A percentile compares a stretch with the other conserved stretches of the same genome.
phyloP scores from a whole-genome alignment of 2,113 vertebrate genomes.

The Elanoides forficatus region DNA sequence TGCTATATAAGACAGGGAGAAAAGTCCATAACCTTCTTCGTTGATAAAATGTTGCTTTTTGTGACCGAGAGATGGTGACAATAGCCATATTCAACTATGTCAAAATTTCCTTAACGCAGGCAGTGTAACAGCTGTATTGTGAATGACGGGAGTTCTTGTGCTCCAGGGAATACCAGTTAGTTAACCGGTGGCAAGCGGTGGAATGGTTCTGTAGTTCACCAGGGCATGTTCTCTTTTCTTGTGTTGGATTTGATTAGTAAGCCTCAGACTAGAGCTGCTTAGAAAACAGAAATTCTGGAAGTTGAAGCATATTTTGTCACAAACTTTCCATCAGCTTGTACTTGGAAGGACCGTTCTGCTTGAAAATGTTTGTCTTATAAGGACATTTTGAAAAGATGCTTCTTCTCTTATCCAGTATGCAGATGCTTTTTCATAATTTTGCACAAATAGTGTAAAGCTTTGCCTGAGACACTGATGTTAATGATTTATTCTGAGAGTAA shows the following conservation, averaged over 20 bases:
- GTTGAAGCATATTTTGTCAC: not conserved
- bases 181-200: not conserved
- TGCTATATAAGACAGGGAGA: not conserved
- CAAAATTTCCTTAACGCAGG: accelerated
- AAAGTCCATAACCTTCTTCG: not conserved
- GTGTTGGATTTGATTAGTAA: not conserved
- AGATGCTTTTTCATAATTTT: not conserved
- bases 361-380: not conserved
- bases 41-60: not conserved
- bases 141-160: not conserved
- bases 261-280: not conserved
- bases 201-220: not conserved
- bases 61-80: not conserved
- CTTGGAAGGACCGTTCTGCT: not conserved
- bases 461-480: not conserved
- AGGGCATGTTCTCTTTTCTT: too few relatives aligned
- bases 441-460: not conserved
- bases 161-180: not conserved
- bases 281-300: not conserved
- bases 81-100: not conserved
- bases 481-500: not conserved
- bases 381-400: not conserved
- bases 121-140: not conserved
- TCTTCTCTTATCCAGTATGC: not conserved
- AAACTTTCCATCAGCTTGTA: not conserved